Evolutionary conservation across 2,888 invertebrate genomes (phyloP).

Genomic region (Mellilla xanthometata): DNA sequence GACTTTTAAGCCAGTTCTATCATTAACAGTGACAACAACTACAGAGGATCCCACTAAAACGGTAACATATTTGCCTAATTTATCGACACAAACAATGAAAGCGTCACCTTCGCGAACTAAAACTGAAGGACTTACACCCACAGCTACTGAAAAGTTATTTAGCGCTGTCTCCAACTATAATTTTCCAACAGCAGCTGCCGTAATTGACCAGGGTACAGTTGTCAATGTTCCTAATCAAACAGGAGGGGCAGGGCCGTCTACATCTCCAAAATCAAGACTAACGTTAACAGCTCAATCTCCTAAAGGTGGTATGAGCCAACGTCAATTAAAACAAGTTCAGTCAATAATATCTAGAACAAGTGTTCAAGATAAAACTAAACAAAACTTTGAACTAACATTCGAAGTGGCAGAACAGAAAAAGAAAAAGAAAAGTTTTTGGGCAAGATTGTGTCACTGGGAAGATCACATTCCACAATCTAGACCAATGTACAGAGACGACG

Average conservation of each 20-base stretch:
- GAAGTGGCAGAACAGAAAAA: conserved; percentile 37
- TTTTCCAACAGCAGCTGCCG: conserved; percentile 66
- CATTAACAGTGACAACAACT: conserved; percentile 56
- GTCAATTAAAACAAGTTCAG: conserved; percentile 62
- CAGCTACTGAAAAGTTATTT: conserved; percentile 43
- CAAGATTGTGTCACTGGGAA: conserved; percentile 61
- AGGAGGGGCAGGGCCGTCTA: conserved; percentile 50
- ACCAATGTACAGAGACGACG: conserved; percentile 74
- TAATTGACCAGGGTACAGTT: conserved; percentile 48
- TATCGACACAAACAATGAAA: conserved; percentile 44
- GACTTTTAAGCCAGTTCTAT: conserved; percentile 62
- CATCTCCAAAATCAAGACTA: conserved; percentile 49
- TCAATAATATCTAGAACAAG: conserved; percentile 58
- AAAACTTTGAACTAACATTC: conserved; percentile 43
- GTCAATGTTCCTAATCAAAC: conserved; percentile 30
- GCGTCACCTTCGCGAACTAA: conserved; percentile 38
- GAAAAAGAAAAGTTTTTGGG: conserved; percentile 51
- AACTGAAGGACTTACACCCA: conserved; percentile 37
- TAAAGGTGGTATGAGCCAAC: conserved; percentile 53
- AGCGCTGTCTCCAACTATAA: conserved; percentile 51
- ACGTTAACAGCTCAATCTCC: conserved; percentile 55
- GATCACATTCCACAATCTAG: conserved; percentile 59
- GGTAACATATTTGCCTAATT: conserved; percentile 67
- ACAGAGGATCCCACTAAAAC: conserved; percentile 61
- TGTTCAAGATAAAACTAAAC: conserved; percentile 42